Evolutionary conservation across 1,140 invertebrate genomes (phyloP), one percentile per base, ranked within the genome.

Genomic region (Papilio machaon): DNA sequence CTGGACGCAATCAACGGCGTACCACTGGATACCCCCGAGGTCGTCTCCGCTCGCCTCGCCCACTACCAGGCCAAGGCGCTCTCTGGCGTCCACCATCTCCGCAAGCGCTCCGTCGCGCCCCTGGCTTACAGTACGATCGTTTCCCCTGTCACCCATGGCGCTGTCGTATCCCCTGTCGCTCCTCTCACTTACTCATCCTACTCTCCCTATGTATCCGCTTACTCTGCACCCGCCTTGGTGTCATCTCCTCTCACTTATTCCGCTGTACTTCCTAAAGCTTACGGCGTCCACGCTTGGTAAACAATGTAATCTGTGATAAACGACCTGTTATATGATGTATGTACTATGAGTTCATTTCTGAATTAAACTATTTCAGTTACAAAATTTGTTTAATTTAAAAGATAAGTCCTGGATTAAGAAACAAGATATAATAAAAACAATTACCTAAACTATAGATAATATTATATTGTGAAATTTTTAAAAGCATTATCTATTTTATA

Each of bases 11-110:
- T 91, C 30, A 83, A 92, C 80, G 91, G 91, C 52, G 93, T 94
- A 30, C 93, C 92, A 23, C 84, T 95, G 30, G 94, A 95, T 83
- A 95, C 95, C 30, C 90, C 93, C 80, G 95, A 95, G 54, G 94
- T 95, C 1, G 92, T 95, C 77, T 92, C 95, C 23, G 95, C 95
- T 54, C 87, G 93, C 76, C 91, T 94, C 79, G 94, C 94, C 19
- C 94, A 95, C 86, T 92, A 87, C 87, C 86, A 90, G 73, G 92
- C 94, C 73, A 93, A 94, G 85, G 91, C 92, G 49, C 86, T 95
- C 17, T 84, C 90, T 73, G 90, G 89, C 47, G 82, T 86, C 19
- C 93, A 95, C 84, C 89, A 93, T 67, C 88, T 94, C 47, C 83
- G 83, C 82, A 94, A 94, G 87, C 89, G 93, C 8, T 94, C 92